Evolutionary conservation across 2,888 invertebrate species (phyloP), one percentile per base, ranked within the genome.

Genomic region (Oxycera nigricornis): DNA sequence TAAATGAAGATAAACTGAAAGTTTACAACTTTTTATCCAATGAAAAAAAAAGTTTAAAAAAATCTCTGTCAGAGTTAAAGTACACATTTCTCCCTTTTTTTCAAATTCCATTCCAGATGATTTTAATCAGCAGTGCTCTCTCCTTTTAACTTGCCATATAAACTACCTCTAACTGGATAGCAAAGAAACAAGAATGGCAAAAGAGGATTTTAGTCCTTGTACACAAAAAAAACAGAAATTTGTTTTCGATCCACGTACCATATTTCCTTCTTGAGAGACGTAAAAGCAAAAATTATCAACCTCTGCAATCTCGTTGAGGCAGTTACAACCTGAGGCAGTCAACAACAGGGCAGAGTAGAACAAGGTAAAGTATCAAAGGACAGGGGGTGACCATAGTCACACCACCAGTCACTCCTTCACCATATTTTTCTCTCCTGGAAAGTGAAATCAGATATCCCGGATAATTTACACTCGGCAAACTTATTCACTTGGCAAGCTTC

Each of bases 401-500:
- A n/a, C 61, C 24, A 17, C 46, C 55, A 55, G 55, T 55, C 55
- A 55, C 11, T 24, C 30, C 55, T 55, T 55, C 17, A 41, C 65
- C n/a, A n/a, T n/a, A n/a, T 65, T 30, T 39, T 65, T 41, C 55
- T 11, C 50, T 65, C 26, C 70, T 55, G 28, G 52, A 20, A 70
- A 70, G 55, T 70, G 70, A 70, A 70, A 70, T 70, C 70, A 70
- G 70, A 70, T 70, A 70, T 17, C 30, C 39, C 52, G 55, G 70
- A 70, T 70, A 70, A 70, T 70, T 70, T 70, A 70, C 70, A 70
- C 70, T 70, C 70, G 35, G 70, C 70, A 70, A 70, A 70, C 31
- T 70, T 70, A 70, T 52, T 70, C 52, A 55, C 31, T 28, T 50
- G 46, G 46, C 46, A 46, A 46, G 46, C 3, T n/a, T 14, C 17